Percentiles rank a stretch among this genome's conserved stretches.
Evolutionary conservation across 2,113 vertebrate genomes (phyloP).

Genomic region (Neotoma lepida): DNA sequence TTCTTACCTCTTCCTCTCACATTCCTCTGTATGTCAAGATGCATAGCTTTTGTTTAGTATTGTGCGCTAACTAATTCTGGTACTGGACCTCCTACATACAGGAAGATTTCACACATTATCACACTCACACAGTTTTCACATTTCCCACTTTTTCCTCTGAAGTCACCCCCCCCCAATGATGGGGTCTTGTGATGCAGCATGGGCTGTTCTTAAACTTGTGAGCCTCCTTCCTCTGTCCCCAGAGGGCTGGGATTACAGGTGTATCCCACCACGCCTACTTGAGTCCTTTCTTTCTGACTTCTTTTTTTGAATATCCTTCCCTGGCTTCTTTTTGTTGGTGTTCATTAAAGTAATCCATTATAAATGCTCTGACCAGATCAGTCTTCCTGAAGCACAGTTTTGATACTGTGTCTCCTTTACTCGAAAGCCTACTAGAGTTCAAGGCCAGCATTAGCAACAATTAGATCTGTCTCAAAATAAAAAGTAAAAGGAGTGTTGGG

Average conservation of each 20-base stretch:
- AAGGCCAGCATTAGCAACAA: neutral
- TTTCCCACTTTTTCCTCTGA: conserved; percentile 4
- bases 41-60: neutral
- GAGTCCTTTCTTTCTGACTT: neutral
- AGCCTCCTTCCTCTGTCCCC: neutral
- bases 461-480: neutral
- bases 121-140: neutral
- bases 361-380: neutral
- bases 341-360: neutral
- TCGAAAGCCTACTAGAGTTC: neutral
- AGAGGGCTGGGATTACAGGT: neutral
- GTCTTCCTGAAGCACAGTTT: neutral
- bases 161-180: neutral
- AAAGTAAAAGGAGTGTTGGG: neutral
- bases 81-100: neutral
- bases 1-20: neutral
- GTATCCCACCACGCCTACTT: neutral
- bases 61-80: neutral
- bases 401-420: conserved; percentile 4
- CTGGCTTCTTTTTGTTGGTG: neutral
- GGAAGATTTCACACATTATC: neutral
- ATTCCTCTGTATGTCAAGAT: neutral
- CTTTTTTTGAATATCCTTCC: neutral
- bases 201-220: neutral
- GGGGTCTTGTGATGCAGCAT: neutral